Evolutionary conservation across 2,113 vertebrate species (phyloP).

Genomic region (Poeciliopsis turrubarensis): DNA sequence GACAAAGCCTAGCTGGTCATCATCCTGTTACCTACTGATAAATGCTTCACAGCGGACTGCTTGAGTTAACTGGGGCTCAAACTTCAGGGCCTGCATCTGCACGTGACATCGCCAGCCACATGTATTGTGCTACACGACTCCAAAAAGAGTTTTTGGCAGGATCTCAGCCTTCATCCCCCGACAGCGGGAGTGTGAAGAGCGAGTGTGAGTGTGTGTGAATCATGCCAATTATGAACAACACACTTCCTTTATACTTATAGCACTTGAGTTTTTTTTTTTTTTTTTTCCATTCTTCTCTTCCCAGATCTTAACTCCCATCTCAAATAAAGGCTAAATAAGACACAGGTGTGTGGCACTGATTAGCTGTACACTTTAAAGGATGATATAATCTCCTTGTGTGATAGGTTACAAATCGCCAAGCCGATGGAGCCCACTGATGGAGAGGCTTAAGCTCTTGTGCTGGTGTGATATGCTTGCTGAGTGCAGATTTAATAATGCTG

Average conservation of each 20-base stretch:
- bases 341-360: constrained; percentile 92
- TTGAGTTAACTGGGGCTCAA: not conserved
- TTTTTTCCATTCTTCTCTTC: not conserved
- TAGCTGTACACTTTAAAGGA: constrained; percentile 86
- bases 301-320: constrained; percentile 55
- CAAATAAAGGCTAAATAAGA: constrained; percentile 63
- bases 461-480: constrained; percentile 88
- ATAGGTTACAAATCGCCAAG: constrained; percentile 88
- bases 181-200: constrained; percentile 51
- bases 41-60: constrained; percentile 5
- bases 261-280: constrained; percentile 46
- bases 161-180: constrained; percentile 45
- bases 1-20: constrained; percentile 16
- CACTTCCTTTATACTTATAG: constrained; percentile 51
- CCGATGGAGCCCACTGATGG: constrained; percentile 77
- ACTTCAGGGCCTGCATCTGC: not conserved
- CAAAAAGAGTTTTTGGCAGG: constrained; percentile 47
- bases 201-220: constrained; percentile 59
- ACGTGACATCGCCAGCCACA: constrained; percentile 15
- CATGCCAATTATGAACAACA: constrained; percentile 60
- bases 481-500: constrained; percentile 95
- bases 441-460: constrained; percentile 81
- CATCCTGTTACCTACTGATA: not conserved
- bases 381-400: constrained; percentile 88
- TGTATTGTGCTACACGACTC: constrained; percentile 29